These are phyloP conservation scores for Ctenodactylus gundi DNA, from an alignment of 2,113 vertebrate species.

Conservation along the genomic window DNA sequence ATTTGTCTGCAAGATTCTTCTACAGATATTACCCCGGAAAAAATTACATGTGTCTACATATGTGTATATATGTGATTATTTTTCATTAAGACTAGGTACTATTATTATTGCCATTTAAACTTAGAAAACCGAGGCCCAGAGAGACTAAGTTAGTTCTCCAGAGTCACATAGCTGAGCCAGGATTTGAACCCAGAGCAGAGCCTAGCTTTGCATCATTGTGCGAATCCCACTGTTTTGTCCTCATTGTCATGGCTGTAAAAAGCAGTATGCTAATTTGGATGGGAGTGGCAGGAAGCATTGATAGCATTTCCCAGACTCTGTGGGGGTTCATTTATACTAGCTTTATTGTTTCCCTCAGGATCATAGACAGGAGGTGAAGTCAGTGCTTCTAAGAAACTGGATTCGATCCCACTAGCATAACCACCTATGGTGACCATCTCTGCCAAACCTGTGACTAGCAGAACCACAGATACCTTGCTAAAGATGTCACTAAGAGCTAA, in stretches of 20 bases:
- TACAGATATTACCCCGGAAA: background rate
- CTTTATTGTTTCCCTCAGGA: background rate
- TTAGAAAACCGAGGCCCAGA: background rate
- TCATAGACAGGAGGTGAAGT: background rate
- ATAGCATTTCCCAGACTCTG: background rate
- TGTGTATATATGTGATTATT: too few relatives aligned
- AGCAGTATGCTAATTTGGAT: background rate
- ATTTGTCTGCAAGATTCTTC: background rate
- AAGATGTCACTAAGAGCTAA: background rate
- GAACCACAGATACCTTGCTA: background rate
- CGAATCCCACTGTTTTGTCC: background rate
- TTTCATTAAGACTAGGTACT: too few relatives aligned
- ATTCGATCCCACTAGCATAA: background rate
- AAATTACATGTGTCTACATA: too few relatives aligned
- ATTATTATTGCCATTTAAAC: background rate
- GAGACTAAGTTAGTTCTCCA: background rate
- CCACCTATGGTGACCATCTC: background rate
- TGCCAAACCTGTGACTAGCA: background rate
- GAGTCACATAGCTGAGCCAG: background rate
- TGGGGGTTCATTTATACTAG: background rate
- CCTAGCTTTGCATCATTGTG: background rate
- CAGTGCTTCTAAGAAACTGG: background rate
- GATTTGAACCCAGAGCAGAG: background rate
- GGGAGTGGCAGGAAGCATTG: background rate
- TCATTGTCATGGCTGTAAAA: background rate